A percentile compares a stretch with the other conserved stretches of the same genome.
Conservation (phyloP, 2,888 invertebrate genomes). For the Meandrusa payeni region DNA sequence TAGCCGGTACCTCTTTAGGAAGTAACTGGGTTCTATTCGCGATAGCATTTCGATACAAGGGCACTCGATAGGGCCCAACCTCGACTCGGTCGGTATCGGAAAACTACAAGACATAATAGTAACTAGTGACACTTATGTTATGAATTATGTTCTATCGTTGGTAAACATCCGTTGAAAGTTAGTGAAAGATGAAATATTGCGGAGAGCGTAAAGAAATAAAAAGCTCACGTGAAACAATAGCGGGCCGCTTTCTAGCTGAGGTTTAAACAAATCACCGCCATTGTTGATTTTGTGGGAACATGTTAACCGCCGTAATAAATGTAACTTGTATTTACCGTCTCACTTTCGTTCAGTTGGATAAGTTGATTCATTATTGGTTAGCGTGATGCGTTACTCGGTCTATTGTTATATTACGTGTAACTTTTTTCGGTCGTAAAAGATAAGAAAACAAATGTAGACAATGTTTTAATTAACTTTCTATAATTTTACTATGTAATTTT, state of each 20-base stretch:
- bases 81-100: too few species aligned
- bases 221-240: constrained; percentile 16
- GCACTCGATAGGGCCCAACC: too few species aligned
- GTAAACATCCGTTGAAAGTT: constrained; percentile 15
- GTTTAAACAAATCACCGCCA: constrained; percentile 19
- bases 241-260: constrained; percentile 13
- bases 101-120: too few species aligned
- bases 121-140: too few species aligned
- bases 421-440: background rate
- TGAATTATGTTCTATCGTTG: constrained; percentile 2
- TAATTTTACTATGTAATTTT: too few species aligned
- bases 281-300: constrained; percentile 29
- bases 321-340: constrained; percentile 16
- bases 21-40: too few species aligned
- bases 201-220: constrained; percentile 13
- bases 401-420: constrained; percentile 1
- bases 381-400: background rate
- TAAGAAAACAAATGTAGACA: background rate
- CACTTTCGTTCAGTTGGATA: constrained; percentile 25
- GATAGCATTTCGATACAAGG: too few species aligned
- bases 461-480: background rate
- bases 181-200: constrained; percentile 20
- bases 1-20: too few species aligned
- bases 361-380: background rate
- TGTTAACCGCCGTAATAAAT: constrained; percentile 24